phyloP scores from a whole-genome alignment of 2,888 invertebrate genomes.

The Ophion obscuratus region DNA sequence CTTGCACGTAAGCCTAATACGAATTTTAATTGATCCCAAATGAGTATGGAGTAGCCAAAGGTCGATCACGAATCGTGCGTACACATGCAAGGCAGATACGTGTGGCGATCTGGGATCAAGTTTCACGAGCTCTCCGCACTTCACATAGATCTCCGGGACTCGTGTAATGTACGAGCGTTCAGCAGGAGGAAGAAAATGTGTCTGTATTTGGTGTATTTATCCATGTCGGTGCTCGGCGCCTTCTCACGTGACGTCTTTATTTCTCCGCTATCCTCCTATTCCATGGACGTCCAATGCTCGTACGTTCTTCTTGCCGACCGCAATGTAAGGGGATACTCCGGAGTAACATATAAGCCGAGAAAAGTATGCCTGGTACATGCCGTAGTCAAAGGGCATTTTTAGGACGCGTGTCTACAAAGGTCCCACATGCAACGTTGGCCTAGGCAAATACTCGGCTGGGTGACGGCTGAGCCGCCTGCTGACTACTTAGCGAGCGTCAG shows the following conservation, averaged over 20 bases:
- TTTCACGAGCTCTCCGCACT: constrained; percentile 49
- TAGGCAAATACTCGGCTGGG: too few relatives aligned
- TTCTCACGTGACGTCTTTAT: constrained; percentile 80
- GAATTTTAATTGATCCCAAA: background rate
- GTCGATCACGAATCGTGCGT: constrained; percentile 11
- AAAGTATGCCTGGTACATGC: constrained; percentile 9
- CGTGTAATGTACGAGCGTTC: constrained; percentile 11
- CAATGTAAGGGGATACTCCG: constrained; percentile 67
- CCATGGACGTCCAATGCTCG: constrained; percentile 73
- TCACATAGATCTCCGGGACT: constrained; percentile 39
- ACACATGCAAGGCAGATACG: constrained; percentile 48
- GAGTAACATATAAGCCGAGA: constrained; percentile 15
- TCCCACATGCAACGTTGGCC: too few relatives aligned
- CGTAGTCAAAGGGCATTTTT: background rate
- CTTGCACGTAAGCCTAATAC: too few relatives aligned
- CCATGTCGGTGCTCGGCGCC: constrained; percentile 78
- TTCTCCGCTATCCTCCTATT: too few relatives aligned
- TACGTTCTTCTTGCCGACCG: constrained; percentile 66
- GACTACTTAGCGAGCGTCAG: too few relatives aligned
- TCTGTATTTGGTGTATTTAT: constrained; percentile 25
- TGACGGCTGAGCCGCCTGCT: too few relatives aligned
- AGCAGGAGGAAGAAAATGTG: constrained; percentile 15
- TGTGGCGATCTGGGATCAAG: constrained; percentile 62
- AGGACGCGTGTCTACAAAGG: too few relatives aligned
- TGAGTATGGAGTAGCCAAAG: constrained; percentile 1